Evolutionary conservation across 2,888 invertebrate species (phyloP).

Genomic region (Nymphalis polychloros): DNA sequence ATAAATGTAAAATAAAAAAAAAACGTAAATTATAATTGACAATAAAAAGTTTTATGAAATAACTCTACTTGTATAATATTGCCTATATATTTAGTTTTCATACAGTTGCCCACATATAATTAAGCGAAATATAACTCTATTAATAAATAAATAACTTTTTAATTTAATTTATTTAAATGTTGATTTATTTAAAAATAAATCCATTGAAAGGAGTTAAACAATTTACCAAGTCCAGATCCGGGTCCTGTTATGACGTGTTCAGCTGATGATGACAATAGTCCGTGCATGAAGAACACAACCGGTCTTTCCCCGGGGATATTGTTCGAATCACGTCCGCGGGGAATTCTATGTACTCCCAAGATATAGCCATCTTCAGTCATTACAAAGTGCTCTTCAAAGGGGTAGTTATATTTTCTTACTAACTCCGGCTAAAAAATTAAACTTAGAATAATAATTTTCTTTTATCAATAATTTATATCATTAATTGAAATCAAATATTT

Average conservation of each 20-base stretch:
- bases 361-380: slow-evolving; percentile 90
- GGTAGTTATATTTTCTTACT: slow-evolving; percentile 84
- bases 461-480: background rate
- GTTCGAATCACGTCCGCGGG: slow-evolving; percentile 73
- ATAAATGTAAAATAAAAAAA: no score
- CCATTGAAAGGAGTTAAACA: background rate
- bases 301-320: slow-evolving; percentile 73
- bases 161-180: no score
- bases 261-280: slow-evolving; percentile 87
- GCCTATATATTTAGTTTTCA: no score
- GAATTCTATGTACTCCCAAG: slow-evolving; percentile 88
- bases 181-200: no score
- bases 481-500: no score
- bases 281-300: slow-evolving; percentile 85
- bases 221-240: slow-evolving; percentile 83
- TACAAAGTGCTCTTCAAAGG: slow-evolving; percentile 83
- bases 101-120: no score
- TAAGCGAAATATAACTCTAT: no score
- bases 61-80: no score
- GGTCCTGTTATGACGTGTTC: slow-evolving; percentile 89
- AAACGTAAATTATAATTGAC: no score
- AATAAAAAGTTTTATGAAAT: no score
- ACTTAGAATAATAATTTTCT: background rate
- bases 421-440: slow-evolving; percentile 71
- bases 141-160: no score